Conservation (phyloP, 2,888 invertebrate species). For the Yponomeuta plumbellus region DNA sequence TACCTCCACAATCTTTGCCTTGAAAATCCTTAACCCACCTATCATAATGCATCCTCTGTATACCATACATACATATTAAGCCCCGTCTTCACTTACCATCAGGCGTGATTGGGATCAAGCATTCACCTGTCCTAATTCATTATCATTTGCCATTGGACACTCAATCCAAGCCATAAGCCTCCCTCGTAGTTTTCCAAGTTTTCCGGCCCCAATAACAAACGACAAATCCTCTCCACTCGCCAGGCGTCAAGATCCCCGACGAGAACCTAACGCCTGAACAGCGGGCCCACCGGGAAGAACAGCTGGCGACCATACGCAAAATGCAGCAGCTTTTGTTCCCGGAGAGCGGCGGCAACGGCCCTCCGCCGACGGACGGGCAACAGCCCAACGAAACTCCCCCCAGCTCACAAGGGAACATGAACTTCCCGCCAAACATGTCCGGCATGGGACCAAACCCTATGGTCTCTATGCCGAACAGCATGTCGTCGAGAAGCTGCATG, state of each 20-base stretch:
- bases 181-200: too few species aligned
- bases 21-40: too few species aligned
- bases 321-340: conserved; percentile 96
- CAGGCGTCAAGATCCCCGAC: conserved; percentile 93
- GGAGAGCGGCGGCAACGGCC: conserved; percentile 75
- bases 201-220: too few species aligned
- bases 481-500: conserved; percentile 68
- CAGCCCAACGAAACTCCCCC: conserved; percentile 57
- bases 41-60: too few species aligned
- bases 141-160: too few species aligned
- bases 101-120: too few species aligned
- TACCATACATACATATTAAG: too few species aligned
- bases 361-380: conserved; percentile 40
- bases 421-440: conserved; percentile 57
- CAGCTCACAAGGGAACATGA: conserved; percentile 29
- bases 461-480: conserved; percentile 65
- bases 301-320: conserved; percentile 92
- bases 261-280: conserved; percentile 98
- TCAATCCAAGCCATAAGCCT: too few species aligned
- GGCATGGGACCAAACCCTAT: conserved; percentile 62
- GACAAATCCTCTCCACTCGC: conserved; percentile 23
- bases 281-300: conserved; percentile 94
- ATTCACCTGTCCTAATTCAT: too few species aligned
- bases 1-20: too few species aligned
- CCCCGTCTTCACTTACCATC: too few species aligned